Evolutionary conservation across 92 coral and sea anemone species (phyloP).

Genomic region (Palythoa grandis): DNA sequence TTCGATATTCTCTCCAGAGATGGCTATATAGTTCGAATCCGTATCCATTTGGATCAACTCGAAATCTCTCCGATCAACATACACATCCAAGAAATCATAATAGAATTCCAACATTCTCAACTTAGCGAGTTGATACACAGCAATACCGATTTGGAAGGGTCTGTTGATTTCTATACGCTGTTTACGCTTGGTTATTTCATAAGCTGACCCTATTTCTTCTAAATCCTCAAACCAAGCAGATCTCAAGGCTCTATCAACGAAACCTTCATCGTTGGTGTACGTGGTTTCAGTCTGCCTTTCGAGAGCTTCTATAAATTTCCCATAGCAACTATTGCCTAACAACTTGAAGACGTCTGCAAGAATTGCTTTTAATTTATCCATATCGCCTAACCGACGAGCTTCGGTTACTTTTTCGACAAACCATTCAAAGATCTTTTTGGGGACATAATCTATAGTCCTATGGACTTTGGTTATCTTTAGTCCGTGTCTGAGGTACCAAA

Average conservation of each 20-base stretch:
- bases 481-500: constrained; percentile 26
- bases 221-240: not conserved
- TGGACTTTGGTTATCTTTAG: not conserved
- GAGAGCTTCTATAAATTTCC: constrained; percentile 18
- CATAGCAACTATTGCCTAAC: not conserved
- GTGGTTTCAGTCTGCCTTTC: not conserved
- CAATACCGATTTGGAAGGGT: constrained; percentile 11
- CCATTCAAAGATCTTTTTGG: not conserved
- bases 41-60: not conserved
- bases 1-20: not conserved
- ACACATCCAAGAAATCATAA: not conserved
- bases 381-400: constrained; percentile 8
- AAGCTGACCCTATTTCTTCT: constrained; percentile 27
- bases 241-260: not conserved
- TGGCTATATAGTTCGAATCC: not conserved
- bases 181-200: constrained; percentile 3
- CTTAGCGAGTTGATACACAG: constrained; percentile 55
- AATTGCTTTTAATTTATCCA: not conserved
- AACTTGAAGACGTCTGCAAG: constrained; percentile 1
- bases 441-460: not conserved
- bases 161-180: not conserved
- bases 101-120: constrained; percentile 44
- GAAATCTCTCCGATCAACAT: constrained; percentile 13
- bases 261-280: not conserved
- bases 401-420: not conserved